Evolutionary conservation across 2,888 invertebrate species (phyloP), one percentile per base, ranked within the genome.

Genomic region (Drosophila atroscutellata): DNA sequence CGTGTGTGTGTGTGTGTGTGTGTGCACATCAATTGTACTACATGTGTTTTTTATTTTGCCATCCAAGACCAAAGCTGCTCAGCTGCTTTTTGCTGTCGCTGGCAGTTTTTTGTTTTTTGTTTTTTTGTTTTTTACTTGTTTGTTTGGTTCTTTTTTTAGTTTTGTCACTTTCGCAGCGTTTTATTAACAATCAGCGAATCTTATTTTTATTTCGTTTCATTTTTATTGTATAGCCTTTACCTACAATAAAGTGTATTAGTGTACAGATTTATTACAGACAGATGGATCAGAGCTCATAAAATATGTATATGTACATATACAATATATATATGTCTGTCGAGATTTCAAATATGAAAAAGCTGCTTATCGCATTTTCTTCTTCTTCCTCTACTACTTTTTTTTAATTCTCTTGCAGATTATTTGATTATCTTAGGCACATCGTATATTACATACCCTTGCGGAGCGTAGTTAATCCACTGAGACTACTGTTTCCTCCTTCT

Each of bases 111-210:
- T 59, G 26, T 8, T 55, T 50, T 50, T 45, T 36, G 24, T 24
- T 26, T 26, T 26, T 26, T 2, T 30, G 13, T 55, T 50, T 50
- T 45, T 37, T 51, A 9, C 18, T 39, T 39, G 18, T 20, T 24
- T 42, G 26, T 26, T 52, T 28, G 2, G 6, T 30, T 26, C 24
- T 42, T 26, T 26, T 34, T 59, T 30, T 7, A 7, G 0, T 73
- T 54, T 64, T 69, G 58, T 68, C 60, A 69, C 45, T 75, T 75
- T 72, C 18, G 60, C 64, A 65, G 54, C 57, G 47, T 72, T 77
- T 73, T 77, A 63, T 66, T 77, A 62, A 67, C 69, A 69, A 69
- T 77, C 77, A 80, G 77, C 78, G 50, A 32, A 76, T 61, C 75
- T 77, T 49, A 36, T 47, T 49, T 61, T 39, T 49, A 15, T 34